These are phyloP conservation scores for Actinia equina DNA, from an alignment of 64 coral and sea anemone genomes.

Conservation along the genomic window DNA sequence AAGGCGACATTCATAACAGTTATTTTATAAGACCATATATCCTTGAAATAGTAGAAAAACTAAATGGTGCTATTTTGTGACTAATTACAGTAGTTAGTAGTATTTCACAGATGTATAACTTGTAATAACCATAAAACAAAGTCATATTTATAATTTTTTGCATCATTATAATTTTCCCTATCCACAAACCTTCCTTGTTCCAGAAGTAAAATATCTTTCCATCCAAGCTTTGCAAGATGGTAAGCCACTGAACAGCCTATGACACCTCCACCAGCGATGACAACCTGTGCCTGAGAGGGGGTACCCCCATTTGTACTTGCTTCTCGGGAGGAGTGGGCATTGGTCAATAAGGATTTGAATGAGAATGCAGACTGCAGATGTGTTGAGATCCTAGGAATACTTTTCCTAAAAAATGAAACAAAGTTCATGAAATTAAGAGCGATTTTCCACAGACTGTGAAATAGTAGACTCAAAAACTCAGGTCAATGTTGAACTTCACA, in stretches of 20 bases:
- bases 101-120: no score
- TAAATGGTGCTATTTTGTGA: no score
- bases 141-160: neutral
- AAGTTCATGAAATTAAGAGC: neutral
- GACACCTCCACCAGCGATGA: conserved; percentile 49
- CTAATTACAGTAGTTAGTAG: no score
- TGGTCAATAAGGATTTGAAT: neutral
- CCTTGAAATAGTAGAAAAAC: no score
- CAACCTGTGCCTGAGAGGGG: conserved; percentile 25
- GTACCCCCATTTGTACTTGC: neutral
- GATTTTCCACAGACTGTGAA: no score
- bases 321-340: neutral
- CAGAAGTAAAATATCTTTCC: conserved; percentile 37
- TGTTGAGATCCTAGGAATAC: neutral
- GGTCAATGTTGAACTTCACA: no score
- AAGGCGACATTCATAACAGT: no score
- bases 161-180: neutral
- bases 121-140: neutral
- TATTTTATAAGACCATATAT: no score
- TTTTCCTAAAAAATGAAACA: neutral
- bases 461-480: no score
- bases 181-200: conserved; percentile 51
- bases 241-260: conserved; percentile 56
- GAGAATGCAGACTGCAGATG: neutral
- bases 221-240: conserved; percentile 51